Evolutionary conservation across 2,113 vertebrate species (phyloP).

Genomic region (Columbina picui): DNA sequence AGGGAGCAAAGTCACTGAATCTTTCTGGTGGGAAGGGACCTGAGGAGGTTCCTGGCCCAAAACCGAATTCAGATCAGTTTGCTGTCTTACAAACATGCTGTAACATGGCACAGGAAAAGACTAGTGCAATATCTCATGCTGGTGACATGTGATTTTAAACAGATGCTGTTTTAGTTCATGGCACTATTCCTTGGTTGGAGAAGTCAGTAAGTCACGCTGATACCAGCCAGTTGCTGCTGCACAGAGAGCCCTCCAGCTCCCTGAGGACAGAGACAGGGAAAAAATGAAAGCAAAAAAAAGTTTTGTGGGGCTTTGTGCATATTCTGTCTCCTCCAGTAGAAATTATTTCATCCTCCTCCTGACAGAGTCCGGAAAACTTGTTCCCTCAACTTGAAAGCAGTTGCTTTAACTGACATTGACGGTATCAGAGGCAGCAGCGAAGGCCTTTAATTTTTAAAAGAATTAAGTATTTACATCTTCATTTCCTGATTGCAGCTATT

Average conservation of each 20-base stretch:
- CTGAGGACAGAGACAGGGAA: not conserved
- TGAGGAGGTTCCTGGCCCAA: not conserved
- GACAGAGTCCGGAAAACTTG: not conserved
- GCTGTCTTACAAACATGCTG: not conserved
- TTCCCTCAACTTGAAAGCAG: not conserved
- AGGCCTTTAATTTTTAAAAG: not conserved
- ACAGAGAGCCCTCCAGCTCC: not conserved
- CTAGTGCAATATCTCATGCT: not conserved
- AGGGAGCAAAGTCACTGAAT: not conserved
- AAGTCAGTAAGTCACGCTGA: not conserved
- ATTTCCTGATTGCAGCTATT: not conserved
- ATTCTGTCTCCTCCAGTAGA: not conserved
- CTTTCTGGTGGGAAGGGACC: not conserved
- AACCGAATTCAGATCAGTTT: not conserved
- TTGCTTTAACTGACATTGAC: not conserved
- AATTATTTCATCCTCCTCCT: not conserved
- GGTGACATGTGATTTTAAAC: not conserved
- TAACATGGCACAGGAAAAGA: not conserved
- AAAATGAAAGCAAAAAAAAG: not conserved
- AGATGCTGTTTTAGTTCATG: not conserved
- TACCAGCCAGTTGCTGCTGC: fast-evolving
- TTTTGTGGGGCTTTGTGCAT: not conserved
- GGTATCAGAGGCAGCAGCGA: not conserved
- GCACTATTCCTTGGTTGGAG: not conserved
- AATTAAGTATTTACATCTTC: not conserved